Conservation (phyloP, 2,113 vertebrate species). For the Heterochromis multidens region DNA sequence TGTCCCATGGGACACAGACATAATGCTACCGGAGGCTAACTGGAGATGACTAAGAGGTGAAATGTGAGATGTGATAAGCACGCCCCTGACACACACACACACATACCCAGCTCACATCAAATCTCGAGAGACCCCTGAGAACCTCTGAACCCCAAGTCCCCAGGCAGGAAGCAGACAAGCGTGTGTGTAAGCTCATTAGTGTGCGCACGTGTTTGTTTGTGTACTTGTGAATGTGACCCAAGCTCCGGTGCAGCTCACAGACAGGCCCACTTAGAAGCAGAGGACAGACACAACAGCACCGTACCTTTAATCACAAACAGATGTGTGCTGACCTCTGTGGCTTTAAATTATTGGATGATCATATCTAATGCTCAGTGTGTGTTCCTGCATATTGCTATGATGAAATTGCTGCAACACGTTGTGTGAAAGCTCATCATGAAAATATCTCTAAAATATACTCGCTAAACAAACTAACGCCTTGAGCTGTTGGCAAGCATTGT, state of each 20-base stretch:
- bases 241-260: conserved; percentile 40
- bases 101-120: neutral
- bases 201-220: conserved; percentile 49
- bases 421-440: neutral
- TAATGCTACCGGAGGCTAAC: conserved; percentile 63
- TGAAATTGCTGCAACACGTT: neutral
- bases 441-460: neutral
- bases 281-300: conserved; percentile 58
- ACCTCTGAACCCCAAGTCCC: conserved; percentile 49
- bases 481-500: neutral
- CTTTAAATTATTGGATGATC: neutral
- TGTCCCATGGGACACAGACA: conserved; percentile 47
- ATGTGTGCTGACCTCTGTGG: conserved; percentile 15
- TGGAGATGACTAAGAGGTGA: conserved; percentile 61
- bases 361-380: neutral
- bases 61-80: conserved; percentile 58
- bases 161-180: conserved; percentile 62
- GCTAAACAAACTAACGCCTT: neutral
- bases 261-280: conserved; percentile 53
- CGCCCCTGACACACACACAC: neutral
- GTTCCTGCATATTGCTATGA: conserved; percentile 8
- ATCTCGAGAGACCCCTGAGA: conserved; percentile 46
- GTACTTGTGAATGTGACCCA: conserved; percentile 11
- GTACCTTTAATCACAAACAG: conserved; percentile 52
- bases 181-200: conserved; percentile 51